Conservation (phyloP, 2,797 vertebrate species). For the Xenopus petersii region DNA sequence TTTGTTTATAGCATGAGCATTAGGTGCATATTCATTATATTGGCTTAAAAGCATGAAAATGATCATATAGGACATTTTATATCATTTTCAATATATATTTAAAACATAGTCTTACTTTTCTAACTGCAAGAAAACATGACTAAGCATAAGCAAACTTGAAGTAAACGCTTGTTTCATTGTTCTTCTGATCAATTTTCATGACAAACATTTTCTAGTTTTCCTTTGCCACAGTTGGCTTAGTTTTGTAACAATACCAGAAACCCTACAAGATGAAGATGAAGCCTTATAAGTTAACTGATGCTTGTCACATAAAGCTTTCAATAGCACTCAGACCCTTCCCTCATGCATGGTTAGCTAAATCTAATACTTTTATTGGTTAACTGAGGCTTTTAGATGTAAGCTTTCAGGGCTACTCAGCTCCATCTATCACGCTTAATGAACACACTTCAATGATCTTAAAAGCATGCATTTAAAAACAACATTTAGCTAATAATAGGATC, state of each 20-base stretch:
- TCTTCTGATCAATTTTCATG: too few species aligned
- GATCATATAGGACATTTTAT: too few species aligned
- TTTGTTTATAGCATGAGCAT: too few species aligned
- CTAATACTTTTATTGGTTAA: conserved; percentile 50
- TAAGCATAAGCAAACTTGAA: too few species aligned
- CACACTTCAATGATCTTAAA: conserved; percentile 47
- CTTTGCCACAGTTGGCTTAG: not conserved
- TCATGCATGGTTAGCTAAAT: conserved; percentile 50
- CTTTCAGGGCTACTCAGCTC: conserved; percentile 48
- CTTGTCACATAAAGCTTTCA: conserved; percentile 44
- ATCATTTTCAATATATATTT: too few species aligned
- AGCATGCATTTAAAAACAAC: conserved; percentile 49
- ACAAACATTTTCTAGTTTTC: not conserved
- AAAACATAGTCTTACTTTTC: too few species aligned
- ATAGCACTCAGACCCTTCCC: conserved; percentile 42
- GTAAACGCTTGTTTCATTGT: too few species aligned
- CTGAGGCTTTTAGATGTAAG: conserved; percentile 50
- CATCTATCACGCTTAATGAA: conserved; percentile 48
- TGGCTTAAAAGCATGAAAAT: too few species aligned
- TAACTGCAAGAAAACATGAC: too few species aligned
- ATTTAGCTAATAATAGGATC: conserved; percentile 49
- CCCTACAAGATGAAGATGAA: conserved; percentile 18
- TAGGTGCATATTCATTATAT: too few species aligned
- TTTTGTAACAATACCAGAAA: not conserved
- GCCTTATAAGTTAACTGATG: conserved; percentile 45